A percentile compares a stretch with the other conserved stretches of the same genome.
Evolutionary conservation across 2,113 vertebrate species (phyloP).

Genomic region (Chloropsis cyanopogon): DNA sequence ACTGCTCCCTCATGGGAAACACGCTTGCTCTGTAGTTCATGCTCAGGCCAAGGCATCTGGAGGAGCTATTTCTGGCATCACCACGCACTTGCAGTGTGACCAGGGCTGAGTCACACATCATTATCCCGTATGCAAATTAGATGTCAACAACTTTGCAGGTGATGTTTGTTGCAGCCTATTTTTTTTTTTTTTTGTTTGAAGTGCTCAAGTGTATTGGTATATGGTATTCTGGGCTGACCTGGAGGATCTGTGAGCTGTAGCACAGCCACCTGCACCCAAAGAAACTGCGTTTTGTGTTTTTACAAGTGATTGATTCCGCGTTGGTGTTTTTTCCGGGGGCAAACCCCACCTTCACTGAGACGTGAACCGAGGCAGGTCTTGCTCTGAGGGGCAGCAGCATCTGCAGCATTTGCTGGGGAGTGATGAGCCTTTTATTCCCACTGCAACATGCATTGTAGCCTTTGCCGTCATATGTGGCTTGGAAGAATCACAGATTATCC

Average conservation of each 20-base stretch:
- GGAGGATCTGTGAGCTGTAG: not conserved
- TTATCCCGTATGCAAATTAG: constrained; percentile 14
- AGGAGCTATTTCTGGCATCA: constrained; percentile 17
- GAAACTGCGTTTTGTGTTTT: not conserved
- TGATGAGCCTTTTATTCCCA: not conserved
- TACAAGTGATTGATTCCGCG: not conserved
- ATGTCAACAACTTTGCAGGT: constrained; percentile 19
- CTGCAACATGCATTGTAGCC: accelerated
- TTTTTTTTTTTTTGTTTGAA: not conserved
- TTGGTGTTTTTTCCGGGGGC: not conserved
- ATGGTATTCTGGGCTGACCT: not conserved
- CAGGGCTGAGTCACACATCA: constrained; percentile 34
- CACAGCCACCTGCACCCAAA: not conserved
- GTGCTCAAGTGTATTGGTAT: not conserved
- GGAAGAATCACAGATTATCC: not conserved
- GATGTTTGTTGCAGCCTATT: not conserved
- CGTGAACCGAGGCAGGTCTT: not conserved
- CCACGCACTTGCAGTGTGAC: not conserved
- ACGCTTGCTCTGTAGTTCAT: not conserved
- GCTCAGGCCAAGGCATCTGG: not conserved
- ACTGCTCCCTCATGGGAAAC: not conserved
- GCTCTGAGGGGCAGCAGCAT: not conserved
- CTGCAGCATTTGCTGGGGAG: not conserved
- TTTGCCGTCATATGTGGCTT: not conserved
- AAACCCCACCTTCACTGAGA: not conserved